These are phyloP conservation scores for Drosophila novamexicana DNA, from an alignment of 1,140 invertebrate species.

Conservation along the genomic window DNA sequence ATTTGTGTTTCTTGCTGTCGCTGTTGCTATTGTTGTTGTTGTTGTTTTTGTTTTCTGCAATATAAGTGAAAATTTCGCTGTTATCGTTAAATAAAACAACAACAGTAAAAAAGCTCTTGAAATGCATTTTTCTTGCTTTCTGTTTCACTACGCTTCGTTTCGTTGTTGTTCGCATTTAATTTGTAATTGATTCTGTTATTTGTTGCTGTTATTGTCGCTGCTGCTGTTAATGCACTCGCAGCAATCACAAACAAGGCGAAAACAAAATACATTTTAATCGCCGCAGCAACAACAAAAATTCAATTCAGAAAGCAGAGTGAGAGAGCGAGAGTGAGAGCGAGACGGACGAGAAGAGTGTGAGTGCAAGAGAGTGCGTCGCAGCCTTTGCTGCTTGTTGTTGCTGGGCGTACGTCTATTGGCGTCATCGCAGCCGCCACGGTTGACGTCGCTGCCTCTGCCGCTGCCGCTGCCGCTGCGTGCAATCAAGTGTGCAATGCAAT, in stretches of 20 bases:
- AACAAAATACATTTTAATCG: slow-evolving; percentile 41
- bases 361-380: background rate
- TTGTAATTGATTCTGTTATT: slow-evolving; percentile 45
- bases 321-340: slow-evolving; percentile 6
- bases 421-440: slow-evolving; percentile 35
- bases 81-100: slow-evolving; percentile 32
- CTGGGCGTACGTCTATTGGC: slow-evolving; percentile 61
- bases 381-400: slow-evolving; percentile 32
- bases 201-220: slow-evolving; percentile 7
- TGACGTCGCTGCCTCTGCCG: slow-evolving; percentile 13
- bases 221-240: slow-evolving; percentile 44
- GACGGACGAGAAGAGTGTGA: no score
- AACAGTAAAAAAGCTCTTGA: slow-evolving; percentile 18
- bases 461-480: slow-evolving; percentile 45
- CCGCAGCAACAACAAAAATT: slow-evolving; percentile 6
- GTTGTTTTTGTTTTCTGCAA: background rate
- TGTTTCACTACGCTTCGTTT: background rate
- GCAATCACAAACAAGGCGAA: slow-evolving; percentile 40
- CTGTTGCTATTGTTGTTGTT: slow-evolving; percentile 1
- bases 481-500: slow-evolving; percentile 80
- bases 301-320: background rate
- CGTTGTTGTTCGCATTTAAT: slow-evolving; percentile 37
- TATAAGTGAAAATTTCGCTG: slow-evolving; percentile 59
- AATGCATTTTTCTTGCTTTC: slow-evolving; percentile 30
- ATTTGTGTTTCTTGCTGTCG: slow-evolving; percentile 47